Evolutionary conservation across 2,888 invertebrate species (phyloP).

Genomic region (Clostera curtula): DNA sequence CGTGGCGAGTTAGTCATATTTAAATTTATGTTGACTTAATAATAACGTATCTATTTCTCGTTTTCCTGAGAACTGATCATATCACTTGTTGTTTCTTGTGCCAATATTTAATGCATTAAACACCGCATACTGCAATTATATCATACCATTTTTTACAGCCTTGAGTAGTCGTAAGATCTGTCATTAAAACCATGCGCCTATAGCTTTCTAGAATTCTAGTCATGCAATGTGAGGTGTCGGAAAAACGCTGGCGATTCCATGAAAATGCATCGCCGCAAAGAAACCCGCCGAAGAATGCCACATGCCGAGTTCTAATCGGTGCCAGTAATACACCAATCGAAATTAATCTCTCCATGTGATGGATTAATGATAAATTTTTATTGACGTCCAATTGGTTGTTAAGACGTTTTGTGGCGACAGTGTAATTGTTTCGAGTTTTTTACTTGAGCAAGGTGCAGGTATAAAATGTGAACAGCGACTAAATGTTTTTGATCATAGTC

Average conservation of each 20-base stretch:
- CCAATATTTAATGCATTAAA: constrained; percentile 17
- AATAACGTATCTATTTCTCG: too few species aligned
- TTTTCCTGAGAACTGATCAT: too few species aligned
- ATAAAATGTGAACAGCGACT: constrained; percentile 46
- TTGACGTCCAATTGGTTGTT: constrained; percentile 46
- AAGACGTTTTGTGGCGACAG: constrained; percentile 43
- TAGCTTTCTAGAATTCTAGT: constrained; percentile 70
- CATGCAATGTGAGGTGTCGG: constrained; percentile 71
- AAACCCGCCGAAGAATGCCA: constrained; percentile 65
- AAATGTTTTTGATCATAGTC: constrained; percentile 40
- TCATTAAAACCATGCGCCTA: constrained; percentile 42
- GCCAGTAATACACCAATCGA: constrained; percentile 42
- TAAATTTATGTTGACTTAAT: too few species aligned
- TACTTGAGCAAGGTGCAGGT: constrained; percentile 68
- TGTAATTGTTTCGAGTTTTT: constrained; percentile 72
- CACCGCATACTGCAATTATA: constrained; percentile 16
- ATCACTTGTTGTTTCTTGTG: too few species aligned
- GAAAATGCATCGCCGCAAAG: constrained; percentile 66
- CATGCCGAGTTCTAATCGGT: constrained; percentile 51
- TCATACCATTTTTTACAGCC: constrained; percentile 14
- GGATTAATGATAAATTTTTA: constrained; percentile 54
- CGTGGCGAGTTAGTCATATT: too few species aligned
- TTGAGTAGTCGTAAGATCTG: constrained; percentile 20
- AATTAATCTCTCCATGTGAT: constrained; percentile 51
- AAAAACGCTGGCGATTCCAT: constrained; percentile 70